These are phyloP conservation scores for Campoplex capitator DNA, from an alignment of 2,888 invertebrate genomes.

Conservation along the genomic window DNA sequence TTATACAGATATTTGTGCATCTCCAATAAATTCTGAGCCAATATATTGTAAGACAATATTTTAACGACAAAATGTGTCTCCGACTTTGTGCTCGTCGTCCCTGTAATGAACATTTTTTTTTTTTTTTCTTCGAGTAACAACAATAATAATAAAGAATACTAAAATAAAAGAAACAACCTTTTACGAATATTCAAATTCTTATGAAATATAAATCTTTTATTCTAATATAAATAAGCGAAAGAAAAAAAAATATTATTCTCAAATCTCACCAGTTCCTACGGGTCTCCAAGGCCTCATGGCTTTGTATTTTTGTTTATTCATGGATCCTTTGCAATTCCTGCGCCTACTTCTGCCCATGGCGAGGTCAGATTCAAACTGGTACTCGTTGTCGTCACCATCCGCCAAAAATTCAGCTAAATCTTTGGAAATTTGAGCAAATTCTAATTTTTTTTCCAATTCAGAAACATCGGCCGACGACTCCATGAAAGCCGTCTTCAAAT, in stretches of 20 bases:
- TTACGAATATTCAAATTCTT: too few relatives aligned
- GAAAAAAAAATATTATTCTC: background rate
- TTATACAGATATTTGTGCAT: constrained; percentile 91
- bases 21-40: constrained; percentile 93
- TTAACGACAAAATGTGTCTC: constrained; percentile 87
- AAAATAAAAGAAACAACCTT: too few relatives aligned
- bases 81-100: constrained; percentile 72
- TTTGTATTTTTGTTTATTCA: constrained; percentile 76
- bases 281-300: constrained; percentile 78
- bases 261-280: constrained; percentile 74
- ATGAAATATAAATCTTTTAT: too few relatives aligned
- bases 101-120: constrained; percentile 69
- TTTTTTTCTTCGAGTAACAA: too few relatives aligned
- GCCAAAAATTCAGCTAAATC: constrained; percentile 13
- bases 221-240: background rate
- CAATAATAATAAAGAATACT: too few relatives aligned
- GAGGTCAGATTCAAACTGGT: constrained; percentile 45
- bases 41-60: constrained; percentile 94
- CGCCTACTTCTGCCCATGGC: background rate
- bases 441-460: constrained; percentile 63
- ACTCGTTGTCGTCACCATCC: constrained; percentile 57
- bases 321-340: background rate
- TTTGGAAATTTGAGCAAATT: constrained; percentile 18
- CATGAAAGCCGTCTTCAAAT: constrained; percentile 72
- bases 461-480: constrained; percentile 75